These are phyloP conservation scores for Alloplasta piceator DNA, from an alignment of 2,888 invertebrate species.

Conservation along the genomic window DNA sequence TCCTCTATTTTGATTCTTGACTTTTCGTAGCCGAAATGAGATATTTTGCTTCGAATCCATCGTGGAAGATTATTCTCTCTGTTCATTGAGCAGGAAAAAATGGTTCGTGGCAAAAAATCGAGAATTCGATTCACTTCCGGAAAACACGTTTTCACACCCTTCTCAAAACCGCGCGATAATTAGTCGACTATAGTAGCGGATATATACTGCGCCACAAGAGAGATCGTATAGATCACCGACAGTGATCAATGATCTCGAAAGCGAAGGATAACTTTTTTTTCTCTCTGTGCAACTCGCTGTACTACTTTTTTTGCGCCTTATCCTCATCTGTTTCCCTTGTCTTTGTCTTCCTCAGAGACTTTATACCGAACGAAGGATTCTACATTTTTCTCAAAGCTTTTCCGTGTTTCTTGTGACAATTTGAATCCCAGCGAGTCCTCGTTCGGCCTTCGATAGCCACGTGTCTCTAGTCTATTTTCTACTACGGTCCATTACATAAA, in stretches of 20 bases:
- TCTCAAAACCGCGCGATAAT: not conserved
- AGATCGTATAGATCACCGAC: conserved; percentile 8
- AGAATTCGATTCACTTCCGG: too few relatives aligned
- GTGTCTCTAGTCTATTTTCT: conserved; percentile 11
- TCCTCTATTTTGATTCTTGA: too few relatives aligned
- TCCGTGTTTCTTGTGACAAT: conserved; percentile 31
- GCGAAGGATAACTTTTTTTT: conserved; percentile 70
- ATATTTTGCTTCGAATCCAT: too few relatives aligned
- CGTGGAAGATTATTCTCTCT: too few relatives aligned
- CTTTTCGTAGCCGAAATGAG: too few relatives aligned
- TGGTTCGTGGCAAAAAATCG: too few relatives aligned
- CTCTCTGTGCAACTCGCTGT: not conserved
- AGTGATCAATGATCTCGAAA: conserved; percentile 68
- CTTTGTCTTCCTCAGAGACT: conserved; percentile 38
- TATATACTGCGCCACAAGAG: conserved; percentile 2
- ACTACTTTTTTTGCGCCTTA: conserved; percentile 27
- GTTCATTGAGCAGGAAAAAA: too few relatives aligned
- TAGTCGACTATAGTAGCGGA: not conserved
- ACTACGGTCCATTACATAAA: too few relatives aligned
- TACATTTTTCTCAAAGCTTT: conserved; percentile 51
- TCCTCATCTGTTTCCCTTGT: conserved; percentile 29
- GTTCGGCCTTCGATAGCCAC: conserved; percentile 57
- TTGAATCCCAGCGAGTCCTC: conserved; percentile 24
- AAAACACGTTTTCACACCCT: too few relatives aligned
- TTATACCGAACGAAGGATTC: conserved; percentile 18